Percentiles rank a stretch among this genome's conserved stretches.
These are phyloP conservation scores for Chrysodeixis includens DNA, from an alignment of 2,888 invertebrate species.

Conservation along the genomic window DNA sequence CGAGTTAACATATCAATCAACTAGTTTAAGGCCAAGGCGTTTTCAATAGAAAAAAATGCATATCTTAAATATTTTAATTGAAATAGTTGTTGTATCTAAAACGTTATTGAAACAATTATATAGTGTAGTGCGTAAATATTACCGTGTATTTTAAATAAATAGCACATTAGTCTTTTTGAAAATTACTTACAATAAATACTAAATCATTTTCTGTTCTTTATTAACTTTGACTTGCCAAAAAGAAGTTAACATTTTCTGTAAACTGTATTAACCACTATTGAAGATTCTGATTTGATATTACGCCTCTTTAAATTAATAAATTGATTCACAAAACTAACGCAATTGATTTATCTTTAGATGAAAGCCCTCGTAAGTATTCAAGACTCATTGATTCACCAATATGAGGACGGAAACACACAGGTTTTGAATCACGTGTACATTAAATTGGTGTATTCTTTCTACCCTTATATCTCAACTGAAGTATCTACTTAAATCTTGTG, in stretches of 20 bases:
- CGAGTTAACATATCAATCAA: no score
- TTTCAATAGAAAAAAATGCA: no score
- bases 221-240: not conserved
- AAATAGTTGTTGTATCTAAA: no score
- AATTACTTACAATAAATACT: not conserved
- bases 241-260: not conserved
- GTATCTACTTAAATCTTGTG: conserved; percentile 14
- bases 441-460: conserved; percentile 30
- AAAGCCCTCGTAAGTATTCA: conserved; percentile 53
- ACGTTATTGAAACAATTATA: no score
- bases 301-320: not conserved
- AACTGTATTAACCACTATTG: not conserved
- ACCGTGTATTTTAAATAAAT: not conserved
- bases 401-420: conserved; percentile 31
- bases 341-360: conserved; percentile 40
- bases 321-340: conserved; percentile 38
- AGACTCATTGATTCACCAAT: conserved; percentile 25
- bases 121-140: not conserved
- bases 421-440: conserved; percentile 35
- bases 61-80: no score
- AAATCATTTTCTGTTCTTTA: not conserved
- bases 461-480: conserved; percentile 10
- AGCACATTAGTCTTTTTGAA: no score
- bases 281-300: not conserved
- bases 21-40: no score